These are phyloP conservation scores for Cyphomyrus plagiostoma DNA, from an alignment of 2,113 vertebrate genomes.

Conservation along the genomic window DNA sequence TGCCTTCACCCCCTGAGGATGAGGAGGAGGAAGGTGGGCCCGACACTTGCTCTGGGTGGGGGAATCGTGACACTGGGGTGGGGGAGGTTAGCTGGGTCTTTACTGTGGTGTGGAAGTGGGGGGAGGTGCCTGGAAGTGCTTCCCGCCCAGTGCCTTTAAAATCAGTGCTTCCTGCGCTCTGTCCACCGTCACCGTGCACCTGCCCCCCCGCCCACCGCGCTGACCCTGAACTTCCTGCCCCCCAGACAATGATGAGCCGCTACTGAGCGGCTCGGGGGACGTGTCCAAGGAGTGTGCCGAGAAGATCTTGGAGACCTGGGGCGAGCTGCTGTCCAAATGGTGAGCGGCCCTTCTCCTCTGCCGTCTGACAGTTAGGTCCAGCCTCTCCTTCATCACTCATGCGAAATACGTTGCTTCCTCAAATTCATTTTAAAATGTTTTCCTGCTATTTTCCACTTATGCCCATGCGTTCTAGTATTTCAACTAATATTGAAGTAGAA, in stretches of 20 bases:
- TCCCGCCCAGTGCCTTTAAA: too few species aligned
- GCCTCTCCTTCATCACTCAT: neutral
- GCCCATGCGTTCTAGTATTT: too few species aligned
- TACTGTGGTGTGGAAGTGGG: neutral
- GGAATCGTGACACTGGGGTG: neutral
- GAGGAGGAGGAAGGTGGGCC: constrained; percentile 91
- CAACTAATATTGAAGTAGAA: too few species aligned
- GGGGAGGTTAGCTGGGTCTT: neutral
- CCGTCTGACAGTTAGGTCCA: neutral
- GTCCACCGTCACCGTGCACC: too few species aligned
- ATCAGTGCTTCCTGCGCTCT: too few species aligned
- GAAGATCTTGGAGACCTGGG: constrained; percentile 98
- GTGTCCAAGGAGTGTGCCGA: constrained; percentile 98
- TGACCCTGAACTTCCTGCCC: constrained; percentile 21
- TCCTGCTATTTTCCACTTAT: too few species aligned
- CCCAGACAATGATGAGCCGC: constrained; percentile 93
- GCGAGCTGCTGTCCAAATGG: constrained; percentile 95
- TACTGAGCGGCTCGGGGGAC: constrained; percentile 93
- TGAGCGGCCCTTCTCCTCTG: constrained; percentile 48
- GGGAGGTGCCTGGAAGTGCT: neutral
- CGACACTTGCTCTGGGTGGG: neutral
- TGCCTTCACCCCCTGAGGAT: constrained; percentile 90
- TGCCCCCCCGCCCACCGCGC: too few species aligned
- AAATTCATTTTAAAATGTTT: too few species aligned
- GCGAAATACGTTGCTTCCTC: neutral